Evolutionary conservation across 2,113 vertebrate species (phyloP).

Genomic region (Sinocyclocheilus grahami): DNA sequence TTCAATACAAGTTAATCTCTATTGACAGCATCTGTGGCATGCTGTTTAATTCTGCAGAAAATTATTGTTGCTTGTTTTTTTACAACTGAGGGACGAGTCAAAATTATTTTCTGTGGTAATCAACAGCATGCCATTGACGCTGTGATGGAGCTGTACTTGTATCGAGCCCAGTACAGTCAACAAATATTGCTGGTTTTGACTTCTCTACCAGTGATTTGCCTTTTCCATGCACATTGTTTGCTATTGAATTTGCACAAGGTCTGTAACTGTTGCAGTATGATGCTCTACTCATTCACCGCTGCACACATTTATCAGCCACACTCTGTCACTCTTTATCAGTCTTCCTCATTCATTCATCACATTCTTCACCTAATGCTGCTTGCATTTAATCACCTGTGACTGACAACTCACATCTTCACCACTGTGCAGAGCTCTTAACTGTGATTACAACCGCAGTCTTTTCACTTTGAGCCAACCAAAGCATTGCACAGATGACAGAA

Average conservation of each 20-base stretch:
- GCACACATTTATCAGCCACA: not conserved
- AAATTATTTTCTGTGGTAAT: not conserved
- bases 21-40: no score
- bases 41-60: no score
- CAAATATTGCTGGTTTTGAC: no score
- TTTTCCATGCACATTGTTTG: not conserved
- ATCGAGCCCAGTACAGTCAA: not conserved
- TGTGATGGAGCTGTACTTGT: not conserved
- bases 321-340: not conserved
- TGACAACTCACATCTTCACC: not conserved
- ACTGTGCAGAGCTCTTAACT: not conserved
- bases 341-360: conserved; percentile 9
- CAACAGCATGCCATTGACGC: not conserved
- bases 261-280: not conserved
- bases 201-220: not conserved
- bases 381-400: conserved; percentile 7
- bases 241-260: not conserved
- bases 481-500: not conserved
- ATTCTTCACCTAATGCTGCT: not conserved
- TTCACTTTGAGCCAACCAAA: conserved; percentile 11
- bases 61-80: no score
- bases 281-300: not conserved
- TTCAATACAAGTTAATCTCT: not conserved
- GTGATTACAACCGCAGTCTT: not conserved
- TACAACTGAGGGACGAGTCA: no score